A percentile compares a stretch with the other conserved stretches of the same genome.
These are phyloP conservation scores for Philopotamus ludificatus DNA, from an alignment of 1,140 invertebrate species.

Conservation along the genomic window DNA sequence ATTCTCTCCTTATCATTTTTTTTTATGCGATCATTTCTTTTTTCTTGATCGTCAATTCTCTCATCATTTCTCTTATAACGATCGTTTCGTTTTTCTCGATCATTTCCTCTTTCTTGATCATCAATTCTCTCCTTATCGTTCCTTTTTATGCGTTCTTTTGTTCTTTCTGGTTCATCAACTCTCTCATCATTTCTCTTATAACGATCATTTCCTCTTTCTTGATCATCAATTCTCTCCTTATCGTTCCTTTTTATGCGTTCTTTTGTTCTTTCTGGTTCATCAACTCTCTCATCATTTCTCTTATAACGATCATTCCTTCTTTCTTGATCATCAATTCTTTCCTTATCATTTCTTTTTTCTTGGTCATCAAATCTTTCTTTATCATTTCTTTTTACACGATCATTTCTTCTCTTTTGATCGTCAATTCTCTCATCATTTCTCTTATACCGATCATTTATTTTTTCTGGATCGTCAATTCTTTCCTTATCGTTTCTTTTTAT, in stretches of 20 bases:
- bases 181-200: conserved; percentile 20
- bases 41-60: no score
- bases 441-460: no score
- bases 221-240: conserved; percentile 22
- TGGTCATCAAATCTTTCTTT: neutral
- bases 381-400: conserved; percentile 18
- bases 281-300: conserved; percentile 9
- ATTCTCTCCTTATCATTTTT: no score
- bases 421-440: no score
- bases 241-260: neutral
- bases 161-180: neutral
- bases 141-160: neutral
- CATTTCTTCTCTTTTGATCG: no score
- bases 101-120: neutral
- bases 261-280: conserved; percentile 27
- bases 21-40: no score
- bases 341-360: conserved; percentile 23
- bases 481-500: no score
- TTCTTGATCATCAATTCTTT: conserved; percentile 26
- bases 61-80: conserved; percentile 24
- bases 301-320: conserved; percentile 21
- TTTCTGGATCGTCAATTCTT: no score
- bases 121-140: neutral
- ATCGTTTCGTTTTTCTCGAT: conserved; percentile 22
- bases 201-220: conserved; percentile 28